Evolutionary conservation across 2,797 vertebrate species (phyloP).

Genomic region (Selene dorsalis): DNA sequence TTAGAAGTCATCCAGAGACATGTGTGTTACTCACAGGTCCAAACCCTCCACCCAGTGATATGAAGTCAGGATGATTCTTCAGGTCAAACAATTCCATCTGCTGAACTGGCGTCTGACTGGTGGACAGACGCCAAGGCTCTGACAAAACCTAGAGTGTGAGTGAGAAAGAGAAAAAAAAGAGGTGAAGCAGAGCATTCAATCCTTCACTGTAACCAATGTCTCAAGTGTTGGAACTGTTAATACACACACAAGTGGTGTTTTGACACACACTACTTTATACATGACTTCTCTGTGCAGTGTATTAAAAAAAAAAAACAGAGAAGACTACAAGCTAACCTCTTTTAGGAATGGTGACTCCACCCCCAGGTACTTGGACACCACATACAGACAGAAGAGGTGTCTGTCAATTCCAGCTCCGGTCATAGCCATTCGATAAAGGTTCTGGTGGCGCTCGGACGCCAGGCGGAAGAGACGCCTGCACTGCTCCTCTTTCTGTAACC

Average conservation of each 20-base stretch:
- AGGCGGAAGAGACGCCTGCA: conserved; percentile 80
- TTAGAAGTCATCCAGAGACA: not conserved
- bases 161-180: not conserved
- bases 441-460: conserved; percentile 89
- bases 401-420: conserved; percentile 89
- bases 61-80: conserved; percentile 87
- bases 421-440: conserved; percentile 90
- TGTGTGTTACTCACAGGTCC: conserved; percentile 85
- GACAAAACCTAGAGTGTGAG: conserved; percentile 83
- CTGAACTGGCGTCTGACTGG: conserved; percentile 90
- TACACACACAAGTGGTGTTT: no score
- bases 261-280: no score
- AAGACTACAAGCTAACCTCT: conserved; percentile 78
- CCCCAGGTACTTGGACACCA: conserved; percentile 89
- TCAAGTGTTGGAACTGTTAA: no score
- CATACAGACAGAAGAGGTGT: conserved; percentile 92
- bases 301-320: not conserved
- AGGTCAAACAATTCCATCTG: conserved; percentile 90
- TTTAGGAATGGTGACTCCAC: conserved; percentile 89
- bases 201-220: no score
- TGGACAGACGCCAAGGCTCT: conserved; percentile 90
- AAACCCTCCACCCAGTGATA: conserved; percentile 91
- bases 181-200: not conserved
- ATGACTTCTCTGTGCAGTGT: not conserved
- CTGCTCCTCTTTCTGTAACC: conserved; percentile 67